These are phyloP conservation scores for Taxidea taxus DNA, from an alignment of 2,113 vertebrate species.

Conservation along the genomic window DNA sequence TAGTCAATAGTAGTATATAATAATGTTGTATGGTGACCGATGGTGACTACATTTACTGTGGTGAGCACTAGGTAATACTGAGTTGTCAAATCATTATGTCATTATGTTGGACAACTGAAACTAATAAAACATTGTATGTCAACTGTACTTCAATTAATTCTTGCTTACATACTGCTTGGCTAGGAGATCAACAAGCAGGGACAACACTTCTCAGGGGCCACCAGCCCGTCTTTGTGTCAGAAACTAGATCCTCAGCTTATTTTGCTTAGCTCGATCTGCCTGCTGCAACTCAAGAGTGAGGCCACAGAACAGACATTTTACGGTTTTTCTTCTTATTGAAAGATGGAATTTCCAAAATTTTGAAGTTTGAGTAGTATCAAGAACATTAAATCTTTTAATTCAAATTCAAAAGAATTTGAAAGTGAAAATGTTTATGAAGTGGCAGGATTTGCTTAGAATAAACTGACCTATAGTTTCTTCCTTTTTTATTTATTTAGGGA, in stretches of 20 bases:
- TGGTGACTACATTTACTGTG: background rate
- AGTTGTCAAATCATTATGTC: background rate
- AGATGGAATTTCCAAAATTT: background rate
- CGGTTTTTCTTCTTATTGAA: background rate
- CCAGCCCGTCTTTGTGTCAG: background rate
- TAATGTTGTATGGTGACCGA: background rate
- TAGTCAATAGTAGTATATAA: background rate
- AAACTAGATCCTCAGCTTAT: background rate
- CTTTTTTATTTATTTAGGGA: background rate
- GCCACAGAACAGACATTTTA: background rate
- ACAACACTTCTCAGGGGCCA: background rate
- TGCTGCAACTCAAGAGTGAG: background rate
- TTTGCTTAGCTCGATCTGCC: background rate
- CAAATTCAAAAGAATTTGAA: background rate
- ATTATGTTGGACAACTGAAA: background rate
- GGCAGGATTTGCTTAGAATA: background rate
- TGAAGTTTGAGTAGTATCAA: background rate
- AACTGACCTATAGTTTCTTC: background rate
- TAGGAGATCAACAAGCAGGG: background rate
- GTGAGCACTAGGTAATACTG: background rate
- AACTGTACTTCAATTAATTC: background rate
- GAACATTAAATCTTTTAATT: background rate
- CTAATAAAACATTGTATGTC: background rate
- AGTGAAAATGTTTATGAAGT: background rate
- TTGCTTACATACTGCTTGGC: background rate